Base-by-base conservation (phyloP, 2,888 invertebrate species). In the Cosmopolites sordidus region DNA sequence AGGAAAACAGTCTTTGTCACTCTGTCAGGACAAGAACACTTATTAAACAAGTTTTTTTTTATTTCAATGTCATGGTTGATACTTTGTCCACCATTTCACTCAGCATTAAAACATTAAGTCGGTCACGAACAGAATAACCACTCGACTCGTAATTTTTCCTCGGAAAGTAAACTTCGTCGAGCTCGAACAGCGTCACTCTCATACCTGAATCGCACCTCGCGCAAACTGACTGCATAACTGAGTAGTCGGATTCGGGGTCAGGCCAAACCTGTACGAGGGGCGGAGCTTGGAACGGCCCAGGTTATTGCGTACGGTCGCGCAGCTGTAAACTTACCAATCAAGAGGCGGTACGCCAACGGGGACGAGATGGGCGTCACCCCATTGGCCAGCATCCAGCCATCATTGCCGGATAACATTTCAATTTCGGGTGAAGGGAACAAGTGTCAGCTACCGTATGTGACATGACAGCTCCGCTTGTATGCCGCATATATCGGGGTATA, bases 371-470 rank as follows among this genome's bases (percentile, higher is more conserved):
- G 69, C 68, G 37, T 59, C 55, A 62, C 63, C 59, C 66, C 67
- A 75, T 74, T 74, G 74, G 74, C 67, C 70, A 69, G 72, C 64
- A 70, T 70, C 70, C 72, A 73, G 71, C 73, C 73, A 73, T 71
- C 71, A 74, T 74, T 73, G 70, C 68, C 64, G 58, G 62, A 65
- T 65, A 72, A 73, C 73, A 69, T 73, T 73, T 74, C 70, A 73
- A 73, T 73, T 68, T 66, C 22, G 44, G 62, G 56, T 64, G 65
- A 68, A 70, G 69, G 70, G 66, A 71, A 70, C 69, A 68, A 68
- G 68, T 73, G 72, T 71, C 71, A 69, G 70, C 71, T 72, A 70
- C 70, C 64, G 71, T 70, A 68, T 70, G 69, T 71, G 70, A 72
- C 72, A 71, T 72, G 73, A 72, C 73, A 72, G 72, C 69, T 67